phyloP scores from a whole-genome alignment of 2,113 vertebrate species.

The Panthera tigris region DNA sequence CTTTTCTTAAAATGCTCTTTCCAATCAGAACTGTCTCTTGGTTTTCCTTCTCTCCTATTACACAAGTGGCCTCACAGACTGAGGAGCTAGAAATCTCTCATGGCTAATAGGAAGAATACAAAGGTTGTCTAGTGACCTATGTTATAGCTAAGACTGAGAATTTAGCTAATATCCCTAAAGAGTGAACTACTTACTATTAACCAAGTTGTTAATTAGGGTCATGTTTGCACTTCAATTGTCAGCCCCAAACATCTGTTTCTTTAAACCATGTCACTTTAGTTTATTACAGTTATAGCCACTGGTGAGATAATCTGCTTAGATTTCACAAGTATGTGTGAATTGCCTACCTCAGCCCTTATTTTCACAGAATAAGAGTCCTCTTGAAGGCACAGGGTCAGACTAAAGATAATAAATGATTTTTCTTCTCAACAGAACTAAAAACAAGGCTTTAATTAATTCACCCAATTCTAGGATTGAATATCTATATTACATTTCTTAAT shows the following conservation, averaged over 20 bases:
- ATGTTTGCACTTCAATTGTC: slow-evolving; percentile 71
- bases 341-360: slow-evolving; percentile 78
- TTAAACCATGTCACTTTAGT: slow-evolving; percentile 74
- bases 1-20: slow-evolving; percentile 50
- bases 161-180: slow-evolving; percentile 44
- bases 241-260: slow-evolving; percentile 72
- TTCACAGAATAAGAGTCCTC: slow-evolving; percentile 75
- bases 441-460: slow-evolving; percentile 75
- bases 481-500: slow-evolving; percentile 77
- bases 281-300: slow-evolving; percentile 76
- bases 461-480: slow-evolving; percentile 71
- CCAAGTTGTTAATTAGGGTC: slow-evolving; percentile 68
- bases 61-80: neutral
- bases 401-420: slow-evolving; percentile 79
- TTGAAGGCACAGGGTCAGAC: slow-evolving; percentile 66
- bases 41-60: slow-evolving; percentile 37
- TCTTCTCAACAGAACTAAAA: slow-evolving; percentile 76
- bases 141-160: slow-evolving; percentile 48
- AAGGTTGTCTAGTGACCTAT: slow-evolving; percentile 14
- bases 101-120: slow-evolving; percentile 49
- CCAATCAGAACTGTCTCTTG: neutral
- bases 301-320: slow-evolving; percentile 78
- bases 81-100: slow-evolving; percentile 30
- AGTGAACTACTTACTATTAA: slow-evolving; percentile 57
- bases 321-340: slow-evolving; percentile 77